These are phyloP conservation scores for Ptychadena robeensis DNA, from an alignment of 2,797 vertebrate species.

Conservation along the genomic window DNA sequence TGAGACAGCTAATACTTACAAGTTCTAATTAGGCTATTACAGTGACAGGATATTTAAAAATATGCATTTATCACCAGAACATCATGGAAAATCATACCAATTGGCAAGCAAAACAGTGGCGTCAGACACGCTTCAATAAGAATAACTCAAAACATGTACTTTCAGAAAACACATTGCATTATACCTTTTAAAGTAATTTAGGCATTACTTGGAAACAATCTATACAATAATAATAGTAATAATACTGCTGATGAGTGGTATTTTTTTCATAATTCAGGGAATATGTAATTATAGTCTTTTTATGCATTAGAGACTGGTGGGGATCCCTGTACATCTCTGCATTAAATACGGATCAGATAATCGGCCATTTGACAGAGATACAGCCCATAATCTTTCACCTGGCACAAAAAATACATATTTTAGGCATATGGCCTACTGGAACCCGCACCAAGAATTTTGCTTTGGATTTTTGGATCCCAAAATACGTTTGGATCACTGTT, in stretches of 20 bases:
- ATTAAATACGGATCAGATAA: slow-evolving; percentile 46
- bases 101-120: no score
- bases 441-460: slow-evolving; percentile 25
- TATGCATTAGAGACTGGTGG: neutral
- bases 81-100: no score
- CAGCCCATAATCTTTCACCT: slow-evolving; percentile 45
- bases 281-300: slow-evolving; percentile 24
- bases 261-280: slow-evolving; percentile 4
- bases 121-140: neutral
- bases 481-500: slow-evolving; percentile 36
- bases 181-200: neutral
- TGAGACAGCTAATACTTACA: no score
- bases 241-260: neutral
- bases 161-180: neutral
- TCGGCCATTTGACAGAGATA: slow-evolving; percentile 38
- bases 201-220: neutral
- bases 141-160: neutral
- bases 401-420: slow-evolving; percentile 42
- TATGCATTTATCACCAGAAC: no score
- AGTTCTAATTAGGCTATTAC: no score
- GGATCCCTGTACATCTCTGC: slow-evolving; percentile 19
- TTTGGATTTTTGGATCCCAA: slow-evolving; percentile 27
- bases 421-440: slow-evolving; percentile 37
- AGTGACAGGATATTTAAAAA: no score
- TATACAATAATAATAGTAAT: neutral